Evolutionary conservation across 2,113 vertebrate genomes (phyloP).

Genomic region (Vireo altiloquus): DNA sequence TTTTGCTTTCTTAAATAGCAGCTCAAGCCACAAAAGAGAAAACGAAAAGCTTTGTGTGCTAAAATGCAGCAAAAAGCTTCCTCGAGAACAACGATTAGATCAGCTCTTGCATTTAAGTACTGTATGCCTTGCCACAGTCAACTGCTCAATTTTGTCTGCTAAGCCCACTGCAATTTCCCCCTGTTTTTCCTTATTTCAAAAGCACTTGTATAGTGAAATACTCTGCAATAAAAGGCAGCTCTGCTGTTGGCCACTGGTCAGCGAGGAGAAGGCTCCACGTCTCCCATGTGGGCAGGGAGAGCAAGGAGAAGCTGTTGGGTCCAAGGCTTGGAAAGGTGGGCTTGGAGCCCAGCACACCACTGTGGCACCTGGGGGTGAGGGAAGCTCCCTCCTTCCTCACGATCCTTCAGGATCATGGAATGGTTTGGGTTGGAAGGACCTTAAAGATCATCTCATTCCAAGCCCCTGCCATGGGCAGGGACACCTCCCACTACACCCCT

Average conservation of each 20-base stretch:
- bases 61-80: conserved; percentile 97
- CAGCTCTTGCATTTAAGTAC: conserved; percentile 88
- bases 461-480: too few relatives aligned
- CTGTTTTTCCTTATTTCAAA: conserved; percentile 45
- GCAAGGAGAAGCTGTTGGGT: not conserved
- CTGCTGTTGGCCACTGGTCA: not conserved
- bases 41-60: conserved; percentile 92
- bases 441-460: not conserved
- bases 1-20: conserved; percentile 95
- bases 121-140: conserved; percentile 46
- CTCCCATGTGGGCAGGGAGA: not conserved
- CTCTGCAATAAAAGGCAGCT: not conserved
- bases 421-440: not conserved
- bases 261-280: not conserved
- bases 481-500: not conserved
- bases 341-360: not conserved
- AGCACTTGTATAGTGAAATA: not conserved
- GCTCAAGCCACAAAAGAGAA: conserved; percentile 90
- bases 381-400: not conserved
- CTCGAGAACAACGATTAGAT: conserved; percentile 88
- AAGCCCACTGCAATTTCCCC: conserved; percentile 64
- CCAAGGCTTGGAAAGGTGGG: not conserved
- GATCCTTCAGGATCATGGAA: not conserved
- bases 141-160: conserved; percentile 71
- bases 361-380: not conserved